Percentiles rank a stretch among this genome's conserved stretches.
phyloP scores from a whole-genome alignment of 2,797 vertebrate genomes.

The Rhinella marina region DNA sequence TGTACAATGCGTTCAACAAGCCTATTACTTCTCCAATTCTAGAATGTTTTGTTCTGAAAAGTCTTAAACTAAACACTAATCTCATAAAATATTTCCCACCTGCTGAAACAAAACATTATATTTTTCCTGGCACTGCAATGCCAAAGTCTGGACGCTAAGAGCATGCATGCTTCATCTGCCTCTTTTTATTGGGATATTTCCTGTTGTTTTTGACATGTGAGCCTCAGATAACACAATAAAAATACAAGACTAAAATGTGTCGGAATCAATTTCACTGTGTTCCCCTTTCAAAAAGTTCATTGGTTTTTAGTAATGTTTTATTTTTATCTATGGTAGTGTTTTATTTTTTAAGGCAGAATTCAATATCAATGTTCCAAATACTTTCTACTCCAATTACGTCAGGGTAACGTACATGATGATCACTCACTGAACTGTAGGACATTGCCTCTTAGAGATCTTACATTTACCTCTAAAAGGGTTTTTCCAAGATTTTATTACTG shows the following conservation, averaged over 20 bases:
- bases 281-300: not conserved
- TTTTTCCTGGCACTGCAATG: conserved; percentile 9
- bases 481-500: too few relatives aligned
- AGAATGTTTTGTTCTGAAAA: not conserved
- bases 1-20: conserved; percentile 25
- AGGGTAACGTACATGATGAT: too few relatives aligned
- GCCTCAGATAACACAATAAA: not conserved
- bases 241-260: not conserved
- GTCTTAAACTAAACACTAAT: conserved; percentile 17
- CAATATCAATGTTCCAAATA: not conserved
- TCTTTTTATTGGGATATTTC: conserved; percentile 29
- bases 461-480: too few relatives aligned
- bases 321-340: not conserved
- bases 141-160: not conserved
- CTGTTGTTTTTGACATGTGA: conserved; percentile 35
- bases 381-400: too few relatives aligned
- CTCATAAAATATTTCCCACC: conserved; percentile 26
- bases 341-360: not conserved
- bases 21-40: not conserved
- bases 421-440: too few relatives aligned
- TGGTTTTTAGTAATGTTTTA: not conserved
- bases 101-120: conserved; percentile 35
- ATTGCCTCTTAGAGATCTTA: too few relatives aligned
- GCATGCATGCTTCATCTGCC: conserved; percentile 4
- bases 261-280: not conserved